Conservation (phyloP, 1,140 invertebrate genomes). For the Maconellicoccus hirsutus region DNA sequence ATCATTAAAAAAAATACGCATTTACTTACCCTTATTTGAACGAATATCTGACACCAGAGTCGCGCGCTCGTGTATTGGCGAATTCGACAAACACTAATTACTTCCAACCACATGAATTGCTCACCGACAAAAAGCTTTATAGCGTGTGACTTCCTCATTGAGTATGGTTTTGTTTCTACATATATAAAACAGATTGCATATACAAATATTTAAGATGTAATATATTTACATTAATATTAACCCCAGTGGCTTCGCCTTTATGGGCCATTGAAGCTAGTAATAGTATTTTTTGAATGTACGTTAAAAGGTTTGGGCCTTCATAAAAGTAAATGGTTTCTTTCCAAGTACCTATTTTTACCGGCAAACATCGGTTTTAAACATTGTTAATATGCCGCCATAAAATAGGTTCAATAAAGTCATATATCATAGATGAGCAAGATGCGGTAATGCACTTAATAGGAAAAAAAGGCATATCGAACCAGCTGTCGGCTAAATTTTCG, state of each 20-base stretch:
- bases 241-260: conserved; percentile 6
- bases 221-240: conserved; percentile 1
- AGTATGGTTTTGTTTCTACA: not conserved
- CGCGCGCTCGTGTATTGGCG: too few relatives aligned
- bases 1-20: not conserved
- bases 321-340: conserved; percentile 9
- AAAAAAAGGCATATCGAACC: not conserved
- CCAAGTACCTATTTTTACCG: conserved; percentile 3
- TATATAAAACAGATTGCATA: not conserved
- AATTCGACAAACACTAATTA: too few relatives aligned
- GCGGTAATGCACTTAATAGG: not conserved
- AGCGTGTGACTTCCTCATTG: not conserved
- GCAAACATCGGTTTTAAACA: conserved; percentile 3
- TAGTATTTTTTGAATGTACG: not conserved
- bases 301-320: conserved; percentile 3
- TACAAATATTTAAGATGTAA: not conserved
- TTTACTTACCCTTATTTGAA: conserved; percentile 3
- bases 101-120: too few relatives aligned
- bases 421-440: not conserved
- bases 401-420: conserved; percentile 9
- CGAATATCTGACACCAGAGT: not conserved
- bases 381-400: conserved; percentile 8
- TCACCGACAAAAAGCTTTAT: not conserved
- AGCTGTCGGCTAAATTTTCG: conserved; percentile 7
- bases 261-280: not conserved